These are phyloP conservation scores for Mormyrus lacerda DNA, from an alignment of 2,113 vertebrate genomes.

Conservation along the genomic window DNA sequence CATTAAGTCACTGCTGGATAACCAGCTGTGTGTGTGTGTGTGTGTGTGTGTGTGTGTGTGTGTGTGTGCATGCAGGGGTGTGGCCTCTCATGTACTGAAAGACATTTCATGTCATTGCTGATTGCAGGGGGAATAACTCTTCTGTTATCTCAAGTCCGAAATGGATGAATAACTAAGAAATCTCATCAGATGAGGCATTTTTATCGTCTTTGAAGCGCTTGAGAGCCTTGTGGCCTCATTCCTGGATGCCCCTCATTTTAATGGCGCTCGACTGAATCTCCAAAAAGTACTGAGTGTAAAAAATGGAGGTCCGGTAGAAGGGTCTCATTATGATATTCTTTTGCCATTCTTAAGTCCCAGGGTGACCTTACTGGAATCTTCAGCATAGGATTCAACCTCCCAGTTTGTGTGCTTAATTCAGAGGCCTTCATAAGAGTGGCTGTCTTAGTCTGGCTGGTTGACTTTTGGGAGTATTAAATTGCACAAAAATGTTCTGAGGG, in stretches of 20 bases:
- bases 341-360: not conserved
- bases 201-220: not conserved
- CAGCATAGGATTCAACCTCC: not conserved
- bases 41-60: not conserved
- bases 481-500: too few relatives aligned
- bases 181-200: not conserved
- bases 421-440: not conserved
- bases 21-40: not conserved
- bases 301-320: not conserved
- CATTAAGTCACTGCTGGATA: not conserved
- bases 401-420: not conserved
- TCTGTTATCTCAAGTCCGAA: not conserved
- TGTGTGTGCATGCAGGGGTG: not conserved
- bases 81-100: not conserved
- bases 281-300: not conserved
- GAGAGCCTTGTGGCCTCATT: not conserved
- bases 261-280: not conserved
- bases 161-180: not conserved
- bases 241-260: not conserved
- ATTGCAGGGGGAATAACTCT: not conserved
- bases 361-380: not conserved
- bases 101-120: not conserved
- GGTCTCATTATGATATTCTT: not conserved
- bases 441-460: not conserved
- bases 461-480: not conserved